Evolutionary conservation across 2,797 vertebrate genomes (phyloP).

Genomic region (Poecilia picta): DNA sequence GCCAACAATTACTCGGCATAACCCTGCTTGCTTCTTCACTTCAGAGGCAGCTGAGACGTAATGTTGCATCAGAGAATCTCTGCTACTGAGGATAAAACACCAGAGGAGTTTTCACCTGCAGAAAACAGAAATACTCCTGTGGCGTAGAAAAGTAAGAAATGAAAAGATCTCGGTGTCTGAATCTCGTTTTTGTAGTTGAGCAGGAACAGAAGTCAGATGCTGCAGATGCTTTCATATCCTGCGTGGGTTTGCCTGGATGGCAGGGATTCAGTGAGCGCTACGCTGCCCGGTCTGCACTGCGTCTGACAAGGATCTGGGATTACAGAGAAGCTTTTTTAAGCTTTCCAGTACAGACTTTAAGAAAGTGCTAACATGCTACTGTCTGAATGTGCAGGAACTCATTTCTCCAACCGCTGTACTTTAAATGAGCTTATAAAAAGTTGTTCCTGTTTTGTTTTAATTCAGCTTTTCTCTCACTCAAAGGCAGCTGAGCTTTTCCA

Average conservation of each 20-base stretch:
- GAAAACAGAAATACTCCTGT: not conserved
- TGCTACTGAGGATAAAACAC: not conserved
- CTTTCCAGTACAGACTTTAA: not conserved
- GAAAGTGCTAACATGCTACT: not conserved
- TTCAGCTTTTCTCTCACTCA: conserved; percentile 16
- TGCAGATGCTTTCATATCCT: not conserved
- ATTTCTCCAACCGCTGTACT: conserved; percentile 28
- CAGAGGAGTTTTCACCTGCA: not conserved
- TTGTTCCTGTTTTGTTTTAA: accelerated
- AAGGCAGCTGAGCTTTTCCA: conserved; percentile 52
- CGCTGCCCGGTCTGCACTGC: not conserved
- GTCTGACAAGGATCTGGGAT: not conserved
- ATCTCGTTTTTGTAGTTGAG: not conserved
- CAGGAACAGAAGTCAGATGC: not conserved
- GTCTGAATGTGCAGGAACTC: conserved; percentile 45
- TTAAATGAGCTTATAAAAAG: not conserved
- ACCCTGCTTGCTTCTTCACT: conserved; percentile 5
- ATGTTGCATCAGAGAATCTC: not conserved
- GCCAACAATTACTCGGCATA: not conserved
- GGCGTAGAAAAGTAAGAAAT: not conserved
- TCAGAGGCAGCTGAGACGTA: not conserved
- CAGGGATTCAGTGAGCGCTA: not conserved
- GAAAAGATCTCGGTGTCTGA: not conserved
- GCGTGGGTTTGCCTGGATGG: not conserved
- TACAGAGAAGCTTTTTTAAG: not conserved